A percentile compares a stretch with the other conserved stretches of the same genome.
Evolutionary conservation across 2,888 invertebrate species (phyloP).

Genomic region (Lasioglossum pauxillum): DNA sequence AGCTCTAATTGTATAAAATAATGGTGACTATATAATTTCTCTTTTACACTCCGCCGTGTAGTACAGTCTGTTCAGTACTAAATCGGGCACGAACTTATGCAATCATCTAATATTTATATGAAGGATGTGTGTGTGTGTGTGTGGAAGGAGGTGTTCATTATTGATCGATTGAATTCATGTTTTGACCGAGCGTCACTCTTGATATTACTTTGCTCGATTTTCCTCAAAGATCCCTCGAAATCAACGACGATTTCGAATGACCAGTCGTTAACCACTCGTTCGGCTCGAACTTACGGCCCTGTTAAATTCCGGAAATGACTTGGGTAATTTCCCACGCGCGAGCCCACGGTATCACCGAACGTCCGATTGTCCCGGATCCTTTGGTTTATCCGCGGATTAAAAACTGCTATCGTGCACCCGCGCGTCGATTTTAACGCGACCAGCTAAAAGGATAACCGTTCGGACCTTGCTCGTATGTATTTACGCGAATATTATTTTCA

Average conservation of each 20-base stretch:
- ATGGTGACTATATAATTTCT: no score
- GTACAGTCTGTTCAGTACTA: no score
- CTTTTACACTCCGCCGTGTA: no score
- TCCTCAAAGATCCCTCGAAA: background rate
- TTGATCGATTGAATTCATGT: no score
- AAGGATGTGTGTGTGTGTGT: no score
- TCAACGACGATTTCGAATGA: background rate
- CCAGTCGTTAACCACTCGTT: background rate
- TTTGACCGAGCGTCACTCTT: no score
- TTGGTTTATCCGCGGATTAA: background rate
- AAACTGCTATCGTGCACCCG: background rate
- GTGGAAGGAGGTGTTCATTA: no score
- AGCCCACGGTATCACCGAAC: background rate
- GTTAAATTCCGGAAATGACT: background rate
- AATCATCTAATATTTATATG: no score
- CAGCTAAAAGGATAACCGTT: background rate
- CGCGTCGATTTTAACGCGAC: slow-evolving; percentile 3
- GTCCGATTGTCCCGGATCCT: background rate
- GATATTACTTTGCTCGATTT: background rate
- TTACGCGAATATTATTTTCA: slow-evolving; percentile 6
- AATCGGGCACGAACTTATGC: no score
- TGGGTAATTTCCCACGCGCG: background rate
- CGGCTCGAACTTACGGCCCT: background rate
- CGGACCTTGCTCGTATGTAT: background rate
- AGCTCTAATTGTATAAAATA: no score